phyloP scores from a whole-genome alignment of 2,888 invertebrate genomes.

The Rosalia funebris region DNA sequence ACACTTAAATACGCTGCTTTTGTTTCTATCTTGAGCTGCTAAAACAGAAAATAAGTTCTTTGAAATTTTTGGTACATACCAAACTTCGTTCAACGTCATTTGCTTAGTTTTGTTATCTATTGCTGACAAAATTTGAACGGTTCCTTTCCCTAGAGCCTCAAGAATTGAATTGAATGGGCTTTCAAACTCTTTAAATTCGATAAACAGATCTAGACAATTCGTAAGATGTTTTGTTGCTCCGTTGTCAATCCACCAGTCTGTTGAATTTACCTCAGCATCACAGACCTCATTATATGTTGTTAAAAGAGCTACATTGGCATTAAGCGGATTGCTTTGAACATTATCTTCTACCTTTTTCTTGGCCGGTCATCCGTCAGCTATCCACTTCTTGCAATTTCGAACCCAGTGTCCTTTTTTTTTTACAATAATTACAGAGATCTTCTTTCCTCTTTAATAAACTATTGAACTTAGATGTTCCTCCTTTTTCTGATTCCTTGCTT shows the following conservation, averaged over 20 bases:
- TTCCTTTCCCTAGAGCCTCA: conserved; percentile 28
- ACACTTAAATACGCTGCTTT: conserved; percentile 40
- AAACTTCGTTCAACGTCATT: conserved; percentile 3
- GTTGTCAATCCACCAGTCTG: conserved; percentile 53
- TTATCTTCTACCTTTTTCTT: neutral
- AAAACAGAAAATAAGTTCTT: conserved; percentile 50
- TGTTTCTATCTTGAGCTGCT: conserved; percentile 44
- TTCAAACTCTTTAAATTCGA: conserved; percentile 40
- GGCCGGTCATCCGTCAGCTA: conserved; percentile 43
- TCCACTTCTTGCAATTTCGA: conserved; percentile 40
- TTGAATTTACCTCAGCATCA: conserved; percentile 28
- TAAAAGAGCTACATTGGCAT: conserved; percentile 29
- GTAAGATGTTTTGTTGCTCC: conserved; percentile 52
- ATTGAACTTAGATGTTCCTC: conserved; percentile 12
- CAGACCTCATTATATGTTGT: conserved; percentile 34
- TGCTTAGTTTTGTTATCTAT: too few relatives aligned
- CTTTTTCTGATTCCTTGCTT: conserved; percentile 17
- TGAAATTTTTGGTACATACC: conserved; percentile 48
- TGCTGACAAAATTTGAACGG: neutral
- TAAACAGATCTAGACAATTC: conserved; percentile 38
- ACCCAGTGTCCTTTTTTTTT: conserved; percentile 32
- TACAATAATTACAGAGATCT: conserved; percentile 29
- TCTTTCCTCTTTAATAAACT: neutral
- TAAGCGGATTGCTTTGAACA: conserved; percentile 9
- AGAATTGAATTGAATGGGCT: conserved; percentile 32